phyloP scores from a whole-genome alignment of 2,888 invertebrate genomes.

The Aproaerema taeniolella region DNA sequence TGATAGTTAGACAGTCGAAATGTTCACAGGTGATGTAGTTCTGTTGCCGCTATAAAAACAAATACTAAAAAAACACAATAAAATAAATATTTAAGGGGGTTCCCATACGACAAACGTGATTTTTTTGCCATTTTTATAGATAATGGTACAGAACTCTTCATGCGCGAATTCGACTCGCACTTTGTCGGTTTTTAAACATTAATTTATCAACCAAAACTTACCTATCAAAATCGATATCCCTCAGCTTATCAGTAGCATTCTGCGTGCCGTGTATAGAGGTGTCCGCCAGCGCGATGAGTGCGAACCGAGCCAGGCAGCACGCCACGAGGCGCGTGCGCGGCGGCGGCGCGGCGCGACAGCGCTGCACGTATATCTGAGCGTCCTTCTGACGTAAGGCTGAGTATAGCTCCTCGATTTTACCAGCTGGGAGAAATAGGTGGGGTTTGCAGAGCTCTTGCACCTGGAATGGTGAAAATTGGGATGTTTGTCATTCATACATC shows the following conservation, averaged over 20 bases:
- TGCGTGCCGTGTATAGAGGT: slow-evolving; percentile 89
- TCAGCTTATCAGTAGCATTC: slow-evolving; percentile 84
- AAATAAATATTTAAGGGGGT: no score
- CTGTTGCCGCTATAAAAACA: no score
- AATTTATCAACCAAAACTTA: no score
- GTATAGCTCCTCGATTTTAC: slow-evolving; percentile 93
- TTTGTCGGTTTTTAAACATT: no score
- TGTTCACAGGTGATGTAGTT: no score
- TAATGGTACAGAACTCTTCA: no score
- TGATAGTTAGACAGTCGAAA: no score
- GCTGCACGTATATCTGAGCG: slow-evolving; percentile 96
- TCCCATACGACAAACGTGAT: no score
- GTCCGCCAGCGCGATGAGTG: slow-evolving; percentile 88
- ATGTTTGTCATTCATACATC: no score
- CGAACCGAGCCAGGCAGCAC: slow-evolving; percentile 86
- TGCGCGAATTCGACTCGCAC: no score
- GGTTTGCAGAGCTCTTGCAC: slow-evolving; percentile 86
- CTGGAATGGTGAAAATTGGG: slow-evolving; percentile 27
- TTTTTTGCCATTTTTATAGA: no score
- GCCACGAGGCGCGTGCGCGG: slow-evolving; percentile 85
- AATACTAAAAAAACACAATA: no score
- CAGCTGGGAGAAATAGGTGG: slow-evolving; percentile 88
- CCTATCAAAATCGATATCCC: slow-evolving; percentile 89
- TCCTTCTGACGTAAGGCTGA: slow-evolving; percentile 92
- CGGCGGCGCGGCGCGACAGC: slow-evolving; percentile 79